Base-by-base conservation (phyloP, 2,888 invertebrate genomes). In the Boloria euphrosyne region DNA sequence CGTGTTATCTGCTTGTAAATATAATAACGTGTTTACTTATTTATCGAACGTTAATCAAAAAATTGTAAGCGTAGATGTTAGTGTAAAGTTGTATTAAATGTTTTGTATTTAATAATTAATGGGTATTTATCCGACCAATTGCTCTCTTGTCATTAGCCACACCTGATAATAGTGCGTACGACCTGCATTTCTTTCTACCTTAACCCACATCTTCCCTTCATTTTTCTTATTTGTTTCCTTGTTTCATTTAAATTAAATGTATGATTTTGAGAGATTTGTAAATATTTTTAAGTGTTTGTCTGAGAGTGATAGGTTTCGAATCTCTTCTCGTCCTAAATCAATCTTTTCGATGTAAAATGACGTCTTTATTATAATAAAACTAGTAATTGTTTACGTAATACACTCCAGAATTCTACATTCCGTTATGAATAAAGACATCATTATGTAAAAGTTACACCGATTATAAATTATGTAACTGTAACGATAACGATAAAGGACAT, bases 31-130 rank as follows among this genome's bases (percentile, higher is more conserved):
- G 87, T 91, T 90, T 89, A 90, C 89, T 90, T 92, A 91, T 90
- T 92, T 92, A 92, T 92, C 89, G 76, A 84, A 80, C 78, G 74
- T 85, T 89, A 89, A 89, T 87, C 86, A 81, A 80, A 84, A 84
- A 89, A 85, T 84, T 87, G 88, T 90, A 89, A 89, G 87, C 88
- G 85, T 92, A 90, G 90, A 81, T 83, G 84, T 90, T 91, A 91
- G 90, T 91, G 91, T 92, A 91, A 91, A 90, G 80, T 89, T 92
- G 90, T 91, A 90, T 90, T 89, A 88, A 90, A 86, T 84, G 81
- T 89, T 84, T 90, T 89, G 85, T 90, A 90, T 90, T 90, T 90
- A 89, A 90, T 86, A 85, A 85, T 89, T 85, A 85, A 85, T 89
- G 89, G 88, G 84, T 90, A 90, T 89, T 84, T 85, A 88, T 87